Evolutionary conservation across 2,888 invertebrate species (phyloP), one percentile per base, ranked within the genome.

Genomic region (Stramonita haemastoma): DNA sequence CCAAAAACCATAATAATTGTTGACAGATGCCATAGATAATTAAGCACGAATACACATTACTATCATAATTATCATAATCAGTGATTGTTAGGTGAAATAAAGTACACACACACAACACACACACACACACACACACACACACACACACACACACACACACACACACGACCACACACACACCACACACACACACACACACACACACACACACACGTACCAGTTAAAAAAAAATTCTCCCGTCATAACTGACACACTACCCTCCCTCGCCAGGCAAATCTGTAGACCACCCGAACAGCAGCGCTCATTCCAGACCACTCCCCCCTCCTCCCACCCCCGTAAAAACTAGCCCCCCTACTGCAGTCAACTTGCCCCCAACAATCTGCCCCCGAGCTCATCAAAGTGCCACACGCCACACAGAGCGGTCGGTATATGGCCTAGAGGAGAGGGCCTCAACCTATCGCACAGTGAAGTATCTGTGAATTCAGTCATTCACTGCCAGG

Each of bases 121-220:
- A 73, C 73, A 29, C 73, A n/a, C 73, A 29, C 17, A 73, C 73
- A 4, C n/a, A 26, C 73, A 73, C 73, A 17, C 73, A 73, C 11
- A 73, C 73, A n/a, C 73, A 26, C n/a, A 73, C 73, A 73, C 11
- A 29, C 4, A 26, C 73, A n/a, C 26, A 26, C 73, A 73, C 73
- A 73, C 73, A n/a, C 29, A 11, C 17, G n/a, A 13, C 17, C 73
- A 73, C 73, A 73, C 73, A 73, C 73, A n/a, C 73, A 60, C 60
- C 22, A 11, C 11, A 11, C 22, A 22, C 73, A 73, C 73, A 1
- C n/a, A 29, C 73, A 1, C 73, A 73, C 73, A 1, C 73, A 73
- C 73, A 73, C n/a, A 73, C 73, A 73, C 73, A 73, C 73, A 73
- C 73, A 73, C n/a, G n/a, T n/a, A 73, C 73, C 17, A 70, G 17